Percentiles rank a stretch among this genome's conserved stretches.
phyloP scores from a whole-genome alignment of 2,113 vertebrate genomes.

The Crotophaga sulcirostris region DNA sequence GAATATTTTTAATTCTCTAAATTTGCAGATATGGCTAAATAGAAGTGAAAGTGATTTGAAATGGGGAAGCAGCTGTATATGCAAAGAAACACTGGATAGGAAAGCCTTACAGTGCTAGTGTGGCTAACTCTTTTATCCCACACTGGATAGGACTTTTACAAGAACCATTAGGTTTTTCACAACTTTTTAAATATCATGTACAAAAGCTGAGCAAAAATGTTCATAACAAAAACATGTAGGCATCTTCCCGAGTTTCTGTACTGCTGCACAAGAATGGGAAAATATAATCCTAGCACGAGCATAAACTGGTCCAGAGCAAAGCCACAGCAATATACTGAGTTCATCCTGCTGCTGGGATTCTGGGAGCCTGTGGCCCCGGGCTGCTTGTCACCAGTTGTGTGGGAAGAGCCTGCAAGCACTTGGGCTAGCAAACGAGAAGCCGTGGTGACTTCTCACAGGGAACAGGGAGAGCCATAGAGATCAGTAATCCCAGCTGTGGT shows the following conservation, averaged over 20 bases:
- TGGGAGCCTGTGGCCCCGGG: background rate
- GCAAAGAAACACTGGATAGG: background rate
- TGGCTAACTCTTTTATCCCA: background rate
- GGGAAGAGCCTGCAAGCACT: background rate
- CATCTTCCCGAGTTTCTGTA: background rate
- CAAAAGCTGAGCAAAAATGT: background rate
- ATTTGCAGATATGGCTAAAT: background rate
- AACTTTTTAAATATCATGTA: background rate
- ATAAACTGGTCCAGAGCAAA: background rate
- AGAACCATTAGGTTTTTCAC: background rate
- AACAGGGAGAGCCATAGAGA: background rate
- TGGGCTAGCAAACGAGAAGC: background rate
- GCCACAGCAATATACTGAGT: rapidly evolving
- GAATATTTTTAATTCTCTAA: background rate
- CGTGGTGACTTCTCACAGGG: background rate
- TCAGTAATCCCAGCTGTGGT: background rate
- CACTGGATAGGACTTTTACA: background rate
- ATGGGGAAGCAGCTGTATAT: background rate
- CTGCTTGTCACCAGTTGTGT: background rate
- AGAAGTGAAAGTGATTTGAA: background rate
- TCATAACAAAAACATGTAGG: background rate
- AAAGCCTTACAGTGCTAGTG: background rate
- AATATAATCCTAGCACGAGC: background rate
- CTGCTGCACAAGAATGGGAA: background rate
- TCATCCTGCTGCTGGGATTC: background rate